These are phyloP conservation scores for Amblyopsis rosae DNA, from an alignment of 2,113 vertebrate genomes.

Conservation along the genomic window DNA sequence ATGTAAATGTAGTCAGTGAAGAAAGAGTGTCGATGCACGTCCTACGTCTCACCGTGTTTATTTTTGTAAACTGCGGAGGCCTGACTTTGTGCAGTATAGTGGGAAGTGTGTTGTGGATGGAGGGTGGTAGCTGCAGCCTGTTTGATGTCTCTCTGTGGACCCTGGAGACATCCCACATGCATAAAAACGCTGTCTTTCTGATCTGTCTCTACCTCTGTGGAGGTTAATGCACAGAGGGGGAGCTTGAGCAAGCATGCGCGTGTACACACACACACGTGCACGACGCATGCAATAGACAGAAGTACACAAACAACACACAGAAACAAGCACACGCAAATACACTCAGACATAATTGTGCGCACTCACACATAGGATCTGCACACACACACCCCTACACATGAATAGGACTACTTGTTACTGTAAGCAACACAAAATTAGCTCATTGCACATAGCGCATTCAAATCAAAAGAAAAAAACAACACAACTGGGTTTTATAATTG, in stretches of 20 bases:
- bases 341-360: background rate
- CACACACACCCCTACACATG: background rate
- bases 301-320: background rate
- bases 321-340: conserved; percentile 12
- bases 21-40: conserved; percentile 36
- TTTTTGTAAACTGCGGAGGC: conserved; percentile 56
- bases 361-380: conserved; percentile 18
- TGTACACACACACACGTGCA: conserved; percentile 13
- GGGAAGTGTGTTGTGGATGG: conserved; percentile 60
- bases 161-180: conserved; percentile 70
- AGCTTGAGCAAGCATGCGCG: conserved; percentile 8
- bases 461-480: conserved; percentile 26
- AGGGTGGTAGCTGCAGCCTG: conserved; percentile 45
- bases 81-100: conserved; percentile 31
- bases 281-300: too few species aligned
- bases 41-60: conserved; percentile 47
- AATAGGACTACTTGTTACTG: conserved; percentile 21
- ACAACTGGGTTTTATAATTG: conserved; percentile 13
- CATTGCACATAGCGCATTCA: conserved; percentile 2
- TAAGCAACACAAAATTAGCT: conserved; percentile 30
- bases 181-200: conserved; percentile 70
- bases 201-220: conserved; percentile 57
- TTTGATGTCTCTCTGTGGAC: conserved; percentile 60
- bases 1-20: background rate
- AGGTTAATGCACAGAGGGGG: conserved; percentile 47